Evolutionary conservation across 2,888 invertebrate species (phyloP).

Genomic region (Melanargia galathea): DNA sequence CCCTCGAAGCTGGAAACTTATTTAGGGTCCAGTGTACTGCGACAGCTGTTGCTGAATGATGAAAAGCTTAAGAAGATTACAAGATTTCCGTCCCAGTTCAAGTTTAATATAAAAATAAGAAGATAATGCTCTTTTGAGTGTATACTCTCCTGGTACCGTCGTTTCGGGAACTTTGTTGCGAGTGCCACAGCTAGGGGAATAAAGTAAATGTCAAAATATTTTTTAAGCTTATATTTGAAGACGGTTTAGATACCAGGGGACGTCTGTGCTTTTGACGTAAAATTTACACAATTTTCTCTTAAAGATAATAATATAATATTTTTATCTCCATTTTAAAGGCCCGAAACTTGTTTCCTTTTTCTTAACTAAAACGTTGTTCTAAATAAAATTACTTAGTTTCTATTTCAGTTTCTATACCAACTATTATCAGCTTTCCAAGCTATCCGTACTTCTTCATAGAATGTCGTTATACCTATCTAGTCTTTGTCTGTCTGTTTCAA

Average conservation of each 20-base stretch:
- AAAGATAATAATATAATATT: no score
- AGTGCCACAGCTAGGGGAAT: conserved; percentile 33
- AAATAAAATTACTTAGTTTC: no score
- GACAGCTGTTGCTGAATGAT: conserved; percentile 73
- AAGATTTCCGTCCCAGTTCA: conserved; percentile 60
- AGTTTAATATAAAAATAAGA: conserved; percentile 78
- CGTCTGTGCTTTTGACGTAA: conserved; percentile 28
- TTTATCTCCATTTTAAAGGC: not conserved
- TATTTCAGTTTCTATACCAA: no score
- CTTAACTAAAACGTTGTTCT: not conserved
- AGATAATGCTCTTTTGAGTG: conserved; percentile 72
- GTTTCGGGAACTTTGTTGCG: conserved; percentile 49
- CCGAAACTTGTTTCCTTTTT: not conserved
- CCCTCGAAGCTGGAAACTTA: conserved; percentile 37
- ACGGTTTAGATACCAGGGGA: conserved; percentile 18
- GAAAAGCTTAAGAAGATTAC: conserved; percentile 78
- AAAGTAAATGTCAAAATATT: conserved; percentile 47
- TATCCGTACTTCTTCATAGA: no score
- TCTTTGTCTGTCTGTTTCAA: no score
- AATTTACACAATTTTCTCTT: conserved; percentile 1
- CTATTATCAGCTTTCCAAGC: no score
- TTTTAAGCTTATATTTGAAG: conserved; percentile 39
- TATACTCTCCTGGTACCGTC: conserved; percentile 57
- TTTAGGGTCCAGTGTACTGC: conserved; percentile 45
- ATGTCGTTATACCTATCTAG: no score